phyloP scores from a whole-genome alignment of 2,113 vertebrate genomes.

The Thunnus thynnus region DNA sequence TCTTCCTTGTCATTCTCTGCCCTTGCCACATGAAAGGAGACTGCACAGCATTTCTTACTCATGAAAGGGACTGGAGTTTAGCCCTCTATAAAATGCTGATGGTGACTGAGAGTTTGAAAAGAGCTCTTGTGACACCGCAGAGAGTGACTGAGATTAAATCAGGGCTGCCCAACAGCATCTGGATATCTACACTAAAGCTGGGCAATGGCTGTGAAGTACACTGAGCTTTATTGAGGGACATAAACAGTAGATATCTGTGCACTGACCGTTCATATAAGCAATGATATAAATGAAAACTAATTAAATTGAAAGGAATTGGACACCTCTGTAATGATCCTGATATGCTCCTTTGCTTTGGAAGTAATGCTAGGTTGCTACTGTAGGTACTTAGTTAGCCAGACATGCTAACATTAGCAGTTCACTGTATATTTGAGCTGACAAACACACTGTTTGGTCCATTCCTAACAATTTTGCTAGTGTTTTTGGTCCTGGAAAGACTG shows the following conservation, averaged over 20 bases:
- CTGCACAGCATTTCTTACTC: constrained; percentile 15
- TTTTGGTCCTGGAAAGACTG: too few relatives aligned
- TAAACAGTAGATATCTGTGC: not conserved
- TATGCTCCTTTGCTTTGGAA: too few relatives aligned
- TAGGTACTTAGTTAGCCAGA: too few relatives aligned
- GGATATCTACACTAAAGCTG: constrained; percentile 18
- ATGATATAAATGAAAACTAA: not conserved
- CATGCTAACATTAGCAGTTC: too few relatives aligned
- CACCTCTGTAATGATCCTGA: not conserved
- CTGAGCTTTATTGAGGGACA: not conserved
- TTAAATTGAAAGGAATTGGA: not conserved
- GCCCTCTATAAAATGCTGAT: constrained; percentile 55
- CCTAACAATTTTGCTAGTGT: too few relatives aligned
- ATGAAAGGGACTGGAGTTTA: constrained; percentile 44
- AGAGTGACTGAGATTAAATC: constrained; percentile 44
- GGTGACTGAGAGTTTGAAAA: constrained; percentile 48
- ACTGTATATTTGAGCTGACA: too few relatives aligned
- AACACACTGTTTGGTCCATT: too few relatives aligned
- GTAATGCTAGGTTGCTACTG: too few relatives aligned
- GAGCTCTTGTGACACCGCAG: constrained; percentile 35
- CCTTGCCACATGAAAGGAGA: constrained; percentile 50
- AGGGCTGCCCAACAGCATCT: constrained; percentile 42
- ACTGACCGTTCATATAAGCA: not conserved
- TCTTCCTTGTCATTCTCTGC: not conserved
- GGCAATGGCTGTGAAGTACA: not conserved